Percentiles rank a stretch among this genome's conserved stretches.
These are phyloP conservation scores for Thymallus thymallus DNA, from an alignment of 2,113 vertebrate species.

Conservation along the genomic window DNA sequence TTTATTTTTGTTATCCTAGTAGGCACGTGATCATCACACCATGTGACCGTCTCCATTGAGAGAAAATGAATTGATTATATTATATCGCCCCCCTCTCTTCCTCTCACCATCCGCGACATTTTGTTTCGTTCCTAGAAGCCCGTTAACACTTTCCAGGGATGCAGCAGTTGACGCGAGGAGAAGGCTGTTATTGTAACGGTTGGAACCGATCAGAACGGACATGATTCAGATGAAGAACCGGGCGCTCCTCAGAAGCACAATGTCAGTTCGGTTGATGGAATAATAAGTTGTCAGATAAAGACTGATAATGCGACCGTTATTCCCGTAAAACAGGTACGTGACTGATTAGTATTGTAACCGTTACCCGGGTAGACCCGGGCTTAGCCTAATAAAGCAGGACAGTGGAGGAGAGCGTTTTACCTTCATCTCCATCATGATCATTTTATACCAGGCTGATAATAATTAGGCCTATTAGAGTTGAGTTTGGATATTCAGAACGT, in stretches of 20 bases:
- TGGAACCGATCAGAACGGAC: neutral
- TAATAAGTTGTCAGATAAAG: neutral
- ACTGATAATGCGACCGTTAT: conserved; percentile 5
- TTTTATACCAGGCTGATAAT: too few relatives aligned
- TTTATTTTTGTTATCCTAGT: too few relatives aligned
- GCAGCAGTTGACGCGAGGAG: neutral
- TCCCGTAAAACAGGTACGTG: conserved; percentile 14
- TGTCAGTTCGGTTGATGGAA: neutral
- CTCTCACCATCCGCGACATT: conserved; percentile 6
- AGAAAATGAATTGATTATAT: conserved; percentile 3
- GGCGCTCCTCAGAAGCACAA: neutral
- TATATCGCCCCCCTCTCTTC: neutral
- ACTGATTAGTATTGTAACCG: neutral
- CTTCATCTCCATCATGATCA: too few relatives aligned
- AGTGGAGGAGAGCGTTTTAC: too few relatives aligned
- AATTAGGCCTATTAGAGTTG: too few relatives aligned
- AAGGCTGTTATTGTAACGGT: too few relatives aligned
- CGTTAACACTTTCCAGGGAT: neutral
- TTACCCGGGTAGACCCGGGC: too few relatives aligned
- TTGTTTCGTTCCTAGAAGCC: conserved; percentile 18
- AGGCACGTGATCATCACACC: conserved; percentile 47
- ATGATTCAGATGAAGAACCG: conserved; percentile 1
- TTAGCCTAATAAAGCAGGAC: neutral
- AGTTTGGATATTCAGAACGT: too few relatives aligned
- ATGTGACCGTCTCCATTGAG: conserved; percentile 35